Percentiles rank a stretch among this genome's conserved stretches.
Conservation (phyloP, 2,888 invertebrate species). For the Synergus laeviventris region DNA sequence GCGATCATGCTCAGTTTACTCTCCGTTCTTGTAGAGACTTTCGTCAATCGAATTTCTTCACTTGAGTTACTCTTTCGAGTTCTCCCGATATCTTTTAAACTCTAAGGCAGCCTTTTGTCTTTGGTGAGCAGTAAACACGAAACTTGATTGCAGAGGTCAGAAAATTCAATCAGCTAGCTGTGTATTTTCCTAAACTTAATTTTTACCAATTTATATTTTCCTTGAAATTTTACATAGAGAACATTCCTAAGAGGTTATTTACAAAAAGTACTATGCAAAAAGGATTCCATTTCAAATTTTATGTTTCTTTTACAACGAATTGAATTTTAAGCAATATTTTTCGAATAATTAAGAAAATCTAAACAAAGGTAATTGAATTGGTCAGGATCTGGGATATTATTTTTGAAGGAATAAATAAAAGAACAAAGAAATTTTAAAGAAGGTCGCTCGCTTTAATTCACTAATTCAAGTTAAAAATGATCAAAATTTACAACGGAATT, state of each 20-base stretch:
- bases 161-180: background rate
- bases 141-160: slow-evolving; percentile 5
- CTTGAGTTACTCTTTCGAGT: background rate
- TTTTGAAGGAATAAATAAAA: too few species aligned
- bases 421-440: too few species aligned
- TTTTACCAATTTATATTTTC: background rate
- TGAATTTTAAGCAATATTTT: background rate
- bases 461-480: too few species aligned
- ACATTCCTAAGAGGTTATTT: too few species aligned
- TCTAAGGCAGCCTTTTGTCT: background rate
- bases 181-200: background rate
- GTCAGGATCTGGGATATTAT: too few species aligned
- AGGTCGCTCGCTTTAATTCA: too few species aligned
- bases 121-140: background rate
- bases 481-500: too few species aligned
- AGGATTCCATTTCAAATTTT: too few species aligned
- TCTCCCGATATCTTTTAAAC: background rate
- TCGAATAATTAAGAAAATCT: too few species aligned
- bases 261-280: too few species aligned
- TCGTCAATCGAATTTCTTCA: slow-evolving; percentile 15
- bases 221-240: background rate
- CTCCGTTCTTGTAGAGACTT: background rate
- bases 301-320: too few species aligned
- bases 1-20: background rate
- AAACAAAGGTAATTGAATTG: too few species aligned